Base-by-base conservation (phyloP, 2,888 invertebrate genomes). In the Monopis laevigella region DNA sequence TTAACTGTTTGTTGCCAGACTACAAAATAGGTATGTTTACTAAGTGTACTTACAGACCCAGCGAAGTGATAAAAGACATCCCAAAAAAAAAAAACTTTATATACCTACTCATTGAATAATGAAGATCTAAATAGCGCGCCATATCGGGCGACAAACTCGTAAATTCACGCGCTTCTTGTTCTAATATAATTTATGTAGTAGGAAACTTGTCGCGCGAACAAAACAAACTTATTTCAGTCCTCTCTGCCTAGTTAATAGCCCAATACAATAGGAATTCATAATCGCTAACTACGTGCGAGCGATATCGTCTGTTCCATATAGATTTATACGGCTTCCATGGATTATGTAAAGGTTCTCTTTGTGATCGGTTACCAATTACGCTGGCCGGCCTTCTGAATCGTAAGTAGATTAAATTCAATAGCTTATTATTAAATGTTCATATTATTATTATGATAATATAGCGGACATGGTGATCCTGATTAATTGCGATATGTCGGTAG, bases 121-220 rank as follows among this genome's bases (percentile, higher is more conserved):
- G 52, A 48, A 51, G 48, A 49, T 57, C 53, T 54, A 58, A 62
- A 56, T 58, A 55, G 45, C 48, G 48, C 46, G 41, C 45, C 43
- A 38, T 52, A 51, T 40, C 43, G 41, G 27, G 40, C 40, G 38
- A 55, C 51, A 52, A 45, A 44, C 40, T 56, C 57, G 63, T 65
- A 65, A 65, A 66, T 66, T 58, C 50, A 49, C 43, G 49, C 49
- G 52, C 32, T 40, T 41, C 55, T 62, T 59, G 59, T 58, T 51
- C 56, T 50, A 49, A 48, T 50, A 59, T 64, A 65, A 64, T 63
- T 67, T 64, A 65, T 64, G 61, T 57, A 56, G 59, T 50, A 43
- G 47, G 50, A 51, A 59, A 57, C 52, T 61, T 58, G 48, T 45
- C 45, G 45, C 43, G 42, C 41, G 47, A 46, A 45, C 43, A 39